These are phyloP conservation scores for Morone saxatilis DNA, from an alignment of 2,113 vertebrate genomes.

Conservation along the genomic window DNA sequence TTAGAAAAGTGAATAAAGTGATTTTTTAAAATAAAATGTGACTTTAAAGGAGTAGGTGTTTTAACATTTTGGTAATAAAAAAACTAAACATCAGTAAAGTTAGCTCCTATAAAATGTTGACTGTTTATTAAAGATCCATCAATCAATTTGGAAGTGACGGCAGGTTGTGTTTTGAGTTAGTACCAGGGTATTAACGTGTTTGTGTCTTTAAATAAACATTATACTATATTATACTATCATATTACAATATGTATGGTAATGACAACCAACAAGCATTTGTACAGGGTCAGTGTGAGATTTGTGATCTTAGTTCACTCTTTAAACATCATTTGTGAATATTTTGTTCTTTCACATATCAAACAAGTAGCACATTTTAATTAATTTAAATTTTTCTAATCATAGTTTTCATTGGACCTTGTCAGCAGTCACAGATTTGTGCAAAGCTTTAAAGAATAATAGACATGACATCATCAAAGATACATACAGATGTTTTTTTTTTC, in stretches of 20 bases:
- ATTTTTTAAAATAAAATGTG: not conserved
- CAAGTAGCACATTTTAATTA: not conserved
- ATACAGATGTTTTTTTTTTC: conserved; percentile 75
- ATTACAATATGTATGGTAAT: not conserved
- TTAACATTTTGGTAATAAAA: not conserved
- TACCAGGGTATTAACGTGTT: not conserved
- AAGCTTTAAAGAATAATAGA: conserved; percentile 52
- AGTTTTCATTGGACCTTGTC: not conserved
- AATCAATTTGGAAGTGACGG: not conserved
- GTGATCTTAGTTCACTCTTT: not conserved
- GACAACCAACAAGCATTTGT: not conserved
- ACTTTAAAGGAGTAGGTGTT: not conserved
- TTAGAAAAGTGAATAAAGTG: not conserved
- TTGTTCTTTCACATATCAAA: not conserved
- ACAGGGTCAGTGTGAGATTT: not conserved
- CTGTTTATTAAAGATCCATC: not conserved
- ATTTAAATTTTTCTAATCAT: not conserved
- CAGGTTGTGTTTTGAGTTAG: not conserved
- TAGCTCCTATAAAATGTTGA: not conserved
- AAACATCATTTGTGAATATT: not conserved
- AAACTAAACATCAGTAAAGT: not conserved
- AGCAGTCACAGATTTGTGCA: conserved; percentile 12
- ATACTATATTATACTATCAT: not conserved
- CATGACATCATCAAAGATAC: conserved; percentile 77
- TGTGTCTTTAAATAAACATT: not conserved